A percentile compares a stretch with the other conserved stretches of the same genome.
Evolutionary conservation across 2,888 invertebrate genomes (phyloP).

Genomic region (Chelonus formosanus): DNA sequence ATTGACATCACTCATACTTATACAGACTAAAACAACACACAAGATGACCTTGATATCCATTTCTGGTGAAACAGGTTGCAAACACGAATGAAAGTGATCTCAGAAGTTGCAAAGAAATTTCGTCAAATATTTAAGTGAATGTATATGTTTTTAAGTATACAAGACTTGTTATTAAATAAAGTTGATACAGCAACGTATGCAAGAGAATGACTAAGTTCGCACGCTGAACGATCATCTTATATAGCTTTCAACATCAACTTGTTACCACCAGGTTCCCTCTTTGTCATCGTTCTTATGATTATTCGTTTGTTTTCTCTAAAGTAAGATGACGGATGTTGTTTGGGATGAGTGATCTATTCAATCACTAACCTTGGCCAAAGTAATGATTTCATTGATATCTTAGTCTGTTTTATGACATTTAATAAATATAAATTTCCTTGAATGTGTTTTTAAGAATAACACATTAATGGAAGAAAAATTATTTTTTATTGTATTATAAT

Average conservation of each 20-base stretch:
- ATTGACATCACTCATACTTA: conserved; percentile 13
- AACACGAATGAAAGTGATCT: conserved; percentile 14
- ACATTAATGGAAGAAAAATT: not conserved
- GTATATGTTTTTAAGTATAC: not conserved
- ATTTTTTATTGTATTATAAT: not conserved
- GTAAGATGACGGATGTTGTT: conserved; percentile 1
- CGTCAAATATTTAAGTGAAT: not conserved
- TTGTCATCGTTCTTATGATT: conserved; percentile 31
- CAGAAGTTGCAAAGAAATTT: conserved; percentile 6
- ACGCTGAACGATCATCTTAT: conserved; percentile 54
- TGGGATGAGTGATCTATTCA: conserved; percentile 8
- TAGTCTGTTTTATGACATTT: not conserved
- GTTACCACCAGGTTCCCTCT: conserved; percentile 42
- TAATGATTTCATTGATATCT: not conserved
- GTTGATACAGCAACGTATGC: conserved; percentile 38
- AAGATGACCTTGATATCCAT: conserved; percentile 45
- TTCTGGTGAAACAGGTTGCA: conserved; percentile 3
- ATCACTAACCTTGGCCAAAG: conserved; percentile 8
- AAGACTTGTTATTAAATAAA: not conserved
- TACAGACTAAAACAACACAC: conserved; percentile 39
- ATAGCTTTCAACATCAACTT: conserved; percentile 50
- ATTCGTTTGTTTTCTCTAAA: not conserved
- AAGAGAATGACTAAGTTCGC: conserved; percentile 56
- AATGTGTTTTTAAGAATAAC: not conserved
- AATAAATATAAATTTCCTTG: not conserved